Conservation (phyloP, 2,113 vertebrate genomes). For the Prunella himalayana region DNA sequence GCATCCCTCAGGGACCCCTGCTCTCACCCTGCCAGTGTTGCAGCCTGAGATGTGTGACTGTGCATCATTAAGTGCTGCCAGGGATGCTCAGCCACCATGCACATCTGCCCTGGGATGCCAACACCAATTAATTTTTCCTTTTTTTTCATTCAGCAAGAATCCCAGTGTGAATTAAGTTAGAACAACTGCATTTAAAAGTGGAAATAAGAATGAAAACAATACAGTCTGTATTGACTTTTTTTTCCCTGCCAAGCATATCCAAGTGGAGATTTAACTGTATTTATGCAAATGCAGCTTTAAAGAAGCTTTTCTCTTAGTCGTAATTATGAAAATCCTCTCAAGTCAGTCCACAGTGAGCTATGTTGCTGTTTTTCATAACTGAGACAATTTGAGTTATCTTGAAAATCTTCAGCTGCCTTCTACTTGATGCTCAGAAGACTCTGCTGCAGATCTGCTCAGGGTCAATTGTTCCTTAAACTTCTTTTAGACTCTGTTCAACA, state of each 20-base stretch:
- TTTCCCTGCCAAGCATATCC: neutral
- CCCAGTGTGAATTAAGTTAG: neutral
- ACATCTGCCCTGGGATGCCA: neutral
- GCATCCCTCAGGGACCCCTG: neutral
- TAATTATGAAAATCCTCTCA: slow-evolving; percentile 70
- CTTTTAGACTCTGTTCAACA: slow-evolving; percentile 75
- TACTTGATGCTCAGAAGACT: slow-evolving; percentile 63
- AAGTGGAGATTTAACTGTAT: slow-evolving; percentile 22
- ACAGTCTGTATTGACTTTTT: neutral
- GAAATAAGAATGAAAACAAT: slow-evolving; percentile 46
- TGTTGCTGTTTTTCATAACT: slow-evolving; percentile 37
- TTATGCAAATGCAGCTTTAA: slow-evolving; percentile 54
- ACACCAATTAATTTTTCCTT: neutral
- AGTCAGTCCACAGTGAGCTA: slow-evolving; percentile 29
- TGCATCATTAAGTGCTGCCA: neutral
- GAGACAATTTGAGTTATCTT: slow-evolving; percentile 63
- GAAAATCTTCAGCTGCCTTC: slow-evolving; percentile 63
- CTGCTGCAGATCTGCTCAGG: slow-evolving; percentile 47
- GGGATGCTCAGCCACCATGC: neutral
- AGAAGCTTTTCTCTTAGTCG: slow-evolving; percentile 47
- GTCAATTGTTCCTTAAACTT: slow-evolving; percentile 76
- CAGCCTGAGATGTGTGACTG: neutral
- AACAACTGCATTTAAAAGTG: neutral
- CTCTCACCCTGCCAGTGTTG: neutral
- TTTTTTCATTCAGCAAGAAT: neutral